Conservation (phyloP, 2,113 vertebrate species). For the Dissostichus mawsoni region DNA sequence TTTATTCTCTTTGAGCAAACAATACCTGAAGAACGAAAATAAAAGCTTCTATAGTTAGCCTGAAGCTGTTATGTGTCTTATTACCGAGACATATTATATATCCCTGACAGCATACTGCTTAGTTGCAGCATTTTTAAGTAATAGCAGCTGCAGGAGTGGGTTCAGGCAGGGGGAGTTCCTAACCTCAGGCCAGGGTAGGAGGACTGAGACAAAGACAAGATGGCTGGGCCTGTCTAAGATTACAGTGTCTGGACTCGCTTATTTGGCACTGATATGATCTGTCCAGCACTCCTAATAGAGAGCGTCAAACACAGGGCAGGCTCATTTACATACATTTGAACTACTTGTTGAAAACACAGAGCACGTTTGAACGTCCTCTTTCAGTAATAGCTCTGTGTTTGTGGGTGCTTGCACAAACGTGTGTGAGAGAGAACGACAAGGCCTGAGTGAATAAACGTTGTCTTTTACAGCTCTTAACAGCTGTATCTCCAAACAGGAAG, state of each 20-base stretch:
- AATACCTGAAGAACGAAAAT: not conserved
- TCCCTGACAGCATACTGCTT: conserved; percentile 14
- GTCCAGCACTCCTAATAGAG: conserved; percentile 22
- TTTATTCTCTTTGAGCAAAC: conserved; percentile 8
- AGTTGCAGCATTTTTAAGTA: conserved; percentile 26
- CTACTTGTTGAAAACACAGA: not conserved
- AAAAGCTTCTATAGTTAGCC: not conserved
- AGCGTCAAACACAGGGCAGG: conserved; percentile 9
- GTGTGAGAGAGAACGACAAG: not conserved
- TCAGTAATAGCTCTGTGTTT: conserved; percentile 21
- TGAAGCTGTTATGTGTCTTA: not conserved
- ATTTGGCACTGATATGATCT: conserved; percentile 20
- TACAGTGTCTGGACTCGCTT: conserved; percentile 52
- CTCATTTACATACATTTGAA: not conserved
- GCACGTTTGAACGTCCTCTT: not conserved
- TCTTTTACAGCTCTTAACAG: conserved; percentile 35
- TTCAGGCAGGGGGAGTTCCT: conserved; percentile 58
- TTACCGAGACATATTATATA: not conserved
- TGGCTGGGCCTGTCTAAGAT: conserved; percentile 58
- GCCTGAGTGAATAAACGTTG: conserved; percentile 47
- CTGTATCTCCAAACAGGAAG: conserved; percentile 69
- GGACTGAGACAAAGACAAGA: conserved; percentile 74
- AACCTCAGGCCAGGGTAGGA: conserved; percentile 42
- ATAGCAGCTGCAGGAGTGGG: conserved; percentile 44
- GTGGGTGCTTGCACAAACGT: conserved; percentile 19